These are phyloP conservation scores for Macrotrachela quadricornifera DNA, from an alignment of 1,140 invertebrate species.

Conservation along the genomic window DNA sequence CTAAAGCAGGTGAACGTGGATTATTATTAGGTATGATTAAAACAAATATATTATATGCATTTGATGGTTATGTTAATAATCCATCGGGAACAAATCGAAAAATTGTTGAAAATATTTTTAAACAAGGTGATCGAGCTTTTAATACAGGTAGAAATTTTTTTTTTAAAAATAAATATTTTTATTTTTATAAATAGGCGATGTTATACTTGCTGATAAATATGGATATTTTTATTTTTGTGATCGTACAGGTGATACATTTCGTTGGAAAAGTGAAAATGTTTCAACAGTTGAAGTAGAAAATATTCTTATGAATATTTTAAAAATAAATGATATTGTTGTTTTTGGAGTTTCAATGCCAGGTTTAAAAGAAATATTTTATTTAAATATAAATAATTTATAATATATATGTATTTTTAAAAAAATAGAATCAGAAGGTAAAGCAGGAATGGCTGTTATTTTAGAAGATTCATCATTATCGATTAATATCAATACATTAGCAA, in stretches of 20 bases:
- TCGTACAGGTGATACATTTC: slow-evolving; percentile 85
- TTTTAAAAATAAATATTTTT: background rate
- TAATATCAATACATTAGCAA: background rate
- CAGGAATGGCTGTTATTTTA: background rate
- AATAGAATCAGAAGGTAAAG: background rate
- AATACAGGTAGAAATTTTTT: slow-evolving; percentile 44
- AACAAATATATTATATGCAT: slow-evolving; percentile 36
- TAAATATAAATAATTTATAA: too few species aligned
- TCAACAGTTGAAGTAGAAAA: slow-evolving; percentile 90
- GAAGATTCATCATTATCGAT: background rate
- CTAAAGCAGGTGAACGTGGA: slow-evolving; percentile 65
- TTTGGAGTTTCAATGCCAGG: slow-evolving; percentile 64
- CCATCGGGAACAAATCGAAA: slow-evolving; percentile 70
- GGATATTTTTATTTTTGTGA: slow-evolving; percentile 89
- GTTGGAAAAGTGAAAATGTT: slow-evolving; percentile 88
- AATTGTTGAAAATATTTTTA: slow-evolving; percentile 67
- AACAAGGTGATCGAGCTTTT: slow-evolving; percentile 68
- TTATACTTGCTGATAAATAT: slow-evolving; percentile 65
- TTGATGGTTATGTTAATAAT: slow-evolving; percentile 66
- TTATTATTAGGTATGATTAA: slow-evolving; percentile 91
- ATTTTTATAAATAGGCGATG: slow-evolving; percentile 50
- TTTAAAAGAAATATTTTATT: slow-evolving; percentile 7
- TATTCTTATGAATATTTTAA: slow-evolving; percentile 59
- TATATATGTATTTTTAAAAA: too few species aligned
- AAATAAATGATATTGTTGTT: slow-evolving; percentile 69